Conservation (phyloP, 2,888 invertebrate genomes). For the Stratiomys singularior region DNA sequence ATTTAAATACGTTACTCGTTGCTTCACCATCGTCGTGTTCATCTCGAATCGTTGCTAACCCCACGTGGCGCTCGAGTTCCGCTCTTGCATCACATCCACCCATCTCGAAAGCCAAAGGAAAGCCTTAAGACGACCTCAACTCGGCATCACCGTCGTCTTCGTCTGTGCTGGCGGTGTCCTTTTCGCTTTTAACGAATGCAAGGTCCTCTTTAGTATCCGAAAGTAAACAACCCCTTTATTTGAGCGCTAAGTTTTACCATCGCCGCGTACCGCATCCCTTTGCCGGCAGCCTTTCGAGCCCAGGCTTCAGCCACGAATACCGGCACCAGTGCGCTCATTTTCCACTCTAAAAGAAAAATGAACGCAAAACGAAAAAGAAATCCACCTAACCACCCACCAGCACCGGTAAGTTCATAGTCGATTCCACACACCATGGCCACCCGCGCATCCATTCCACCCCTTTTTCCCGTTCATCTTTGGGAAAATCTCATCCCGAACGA, state of each 20-base stretch:
- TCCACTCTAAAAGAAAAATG: conserved; percentile 43
- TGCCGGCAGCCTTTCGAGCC: conserved; percentile 24
- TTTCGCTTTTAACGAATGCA: conserved; percentile 42
- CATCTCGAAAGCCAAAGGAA: background rate
- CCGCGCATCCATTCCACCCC: background rate
- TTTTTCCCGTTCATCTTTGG: too few relatives aligned
- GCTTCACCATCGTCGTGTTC: conserved; percentile 27
- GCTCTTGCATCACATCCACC: background rate
- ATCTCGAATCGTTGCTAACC: conserved; percentile 10
- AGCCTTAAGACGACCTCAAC: conserved; percentile 41
- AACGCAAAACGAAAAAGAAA: conserved; percentile 40
- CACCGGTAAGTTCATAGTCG: conserved; percentile 26
- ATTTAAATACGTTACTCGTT: conserved; percentile 57
- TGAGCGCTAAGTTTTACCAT: conserved; percentile 25
- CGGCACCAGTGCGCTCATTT: conserved; percentile 45
- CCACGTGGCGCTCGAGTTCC: conserved; percentile 15
- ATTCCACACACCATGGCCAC: background rate
- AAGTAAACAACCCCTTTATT: conserved; percentile 47
- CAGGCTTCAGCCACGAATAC: background rate
- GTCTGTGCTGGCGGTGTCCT: conserved; percentile 31
- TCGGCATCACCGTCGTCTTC: conserved; percentile 34
- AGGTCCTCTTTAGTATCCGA: conserved; percentile 46
- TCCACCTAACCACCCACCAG: conserved; percentile 19
- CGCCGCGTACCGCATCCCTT: conserved; percentile 22
- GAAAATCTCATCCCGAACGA: conserved; percentile 7